Evolutionary conservation across 2,888 invertebrate genomes (phyloP).

Genomic region (Anagyrus pseudococci): DNA sequence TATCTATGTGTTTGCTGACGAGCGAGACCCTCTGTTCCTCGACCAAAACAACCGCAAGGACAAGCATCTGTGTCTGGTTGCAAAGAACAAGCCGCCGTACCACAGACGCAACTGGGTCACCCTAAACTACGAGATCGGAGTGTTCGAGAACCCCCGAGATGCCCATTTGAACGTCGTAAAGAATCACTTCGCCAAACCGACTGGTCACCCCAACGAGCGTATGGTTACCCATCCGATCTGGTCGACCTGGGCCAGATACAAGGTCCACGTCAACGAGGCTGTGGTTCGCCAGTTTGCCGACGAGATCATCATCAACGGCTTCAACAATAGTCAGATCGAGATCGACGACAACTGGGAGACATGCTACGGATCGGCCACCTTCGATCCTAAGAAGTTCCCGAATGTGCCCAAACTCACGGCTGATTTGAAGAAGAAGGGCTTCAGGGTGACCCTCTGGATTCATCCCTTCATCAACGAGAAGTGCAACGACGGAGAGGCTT

Average conservation of each 20-base stretch:
- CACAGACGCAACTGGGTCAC: conserved; percentile 38
- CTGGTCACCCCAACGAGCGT: conserved; percentile 69
- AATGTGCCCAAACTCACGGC: conserved; percentile 71
- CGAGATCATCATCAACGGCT: conserved; percentile 71
- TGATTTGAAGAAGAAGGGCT: conserved; percentile 71
- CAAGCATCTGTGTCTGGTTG: conserved; percentile 68
- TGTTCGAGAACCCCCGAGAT: conserved; percentile 67
- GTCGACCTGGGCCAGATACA: conserved; percentile 87
- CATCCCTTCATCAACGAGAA: conserved; percentile 85
- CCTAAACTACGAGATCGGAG: conserved; percentile 70
- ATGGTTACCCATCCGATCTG: conserved; percentile 84
- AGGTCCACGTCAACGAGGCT: conserved; percentile 70
- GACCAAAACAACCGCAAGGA: conserved; percentile 69
- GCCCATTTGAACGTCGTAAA: conserved; percentile 72
- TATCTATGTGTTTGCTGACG: conserved; percentile 70
- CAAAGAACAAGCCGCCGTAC: conserved; percentile 67
- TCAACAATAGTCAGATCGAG: conserved; percentile 78
- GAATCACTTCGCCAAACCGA: conserved; percentile 70
- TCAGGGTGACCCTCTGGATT: conserved; percentile 81
- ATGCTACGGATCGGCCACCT: conserved; percentile 82
- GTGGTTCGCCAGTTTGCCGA: conserved; percentile 71
- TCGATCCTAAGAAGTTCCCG: conserved; percentile 74
- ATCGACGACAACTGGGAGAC: conserved; percentile 90
- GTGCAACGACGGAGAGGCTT: conserved; percentile 64
- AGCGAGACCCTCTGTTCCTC: conserved; percentile 73